A percentile compares a stretch with the other conserved stretches of the same genome.
phyloP scores from a whole-genome alignment of 2,113 vertebrate species.

The Hylia prasina region DNA sequence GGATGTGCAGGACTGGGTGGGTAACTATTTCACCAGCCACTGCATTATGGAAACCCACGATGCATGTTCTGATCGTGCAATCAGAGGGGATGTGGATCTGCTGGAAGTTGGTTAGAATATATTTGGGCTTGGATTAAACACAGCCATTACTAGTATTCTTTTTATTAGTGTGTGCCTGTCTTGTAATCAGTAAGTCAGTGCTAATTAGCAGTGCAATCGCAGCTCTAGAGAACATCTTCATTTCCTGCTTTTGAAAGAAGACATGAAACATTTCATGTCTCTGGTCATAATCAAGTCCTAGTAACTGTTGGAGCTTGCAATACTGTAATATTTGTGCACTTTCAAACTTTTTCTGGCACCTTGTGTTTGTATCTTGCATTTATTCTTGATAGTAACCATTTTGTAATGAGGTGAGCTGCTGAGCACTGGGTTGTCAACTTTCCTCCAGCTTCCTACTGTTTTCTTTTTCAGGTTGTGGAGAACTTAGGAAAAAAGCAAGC shows the following conservation, averaged over 20 bases:
- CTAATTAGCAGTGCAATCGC: background rate
- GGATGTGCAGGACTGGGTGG: background rate
- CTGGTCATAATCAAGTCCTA: background rate
- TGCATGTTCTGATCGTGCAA: fast-evolving
- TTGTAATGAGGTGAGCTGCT: background rate
- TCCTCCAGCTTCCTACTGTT: background rate
- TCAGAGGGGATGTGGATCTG: background rate
- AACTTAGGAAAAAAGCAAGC: background rate
- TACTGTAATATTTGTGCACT: background rate
- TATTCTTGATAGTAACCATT: background rate
- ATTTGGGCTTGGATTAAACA: background rate
- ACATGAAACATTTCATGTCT: background rate
- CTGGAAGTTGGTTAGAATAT: background rate
- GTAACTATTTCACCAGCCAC: fast-evolving
- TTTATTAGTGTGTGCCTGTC: background rate
- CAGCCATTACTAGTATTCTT: background rate
- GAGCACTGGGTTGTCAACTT: background rate
- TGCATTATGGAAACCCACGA: background rate
- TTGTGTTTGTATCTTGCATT: background rate
- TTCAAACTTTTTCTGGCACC: background rate
- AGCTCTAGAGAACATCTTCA: background rate
- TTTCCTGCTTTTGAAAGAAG: background rate
- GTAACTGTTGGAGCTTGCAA: background rate
- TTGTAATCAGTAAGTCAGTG: background rate
- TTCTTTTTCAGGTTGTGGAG: background rate